phyloP scores from a whole-genome alignment of 2,113 vertebrate species.

The Tapirus terrestris region DNA sequence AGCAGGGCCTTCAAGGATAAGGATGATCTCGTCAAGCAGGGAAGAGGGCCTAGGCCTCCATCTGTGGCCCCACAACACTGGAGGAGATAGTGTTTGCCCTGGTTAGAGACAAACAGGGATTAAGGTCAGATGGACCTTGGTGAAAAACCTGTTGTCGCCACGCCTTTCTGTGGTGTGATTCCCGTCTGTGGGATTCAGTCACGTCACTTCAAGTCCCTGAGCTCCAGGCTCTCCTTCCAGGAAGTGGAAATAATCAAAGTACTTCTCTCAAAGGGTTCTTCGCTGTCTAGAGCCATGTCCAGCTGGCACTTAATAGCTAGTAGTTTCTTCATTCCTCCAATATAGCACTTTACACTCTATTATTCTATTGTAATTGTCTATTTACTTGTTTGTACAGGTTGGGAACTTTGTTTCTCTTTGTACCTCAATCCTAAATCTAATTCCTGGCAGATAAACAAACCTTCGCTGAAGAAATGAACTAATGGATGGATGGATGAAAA shows the following conservation, averaged over 20 bases:
- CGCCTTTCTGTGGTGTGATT: background rate
- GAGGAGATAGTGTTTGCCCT: background rate
- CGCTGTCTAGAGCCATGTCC: background rate
- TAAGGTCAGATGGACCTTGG: background rate
- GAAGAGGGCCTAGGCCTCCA: background rate
- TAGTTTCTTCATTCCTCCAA: background rate
- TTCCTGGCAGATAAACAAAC: background rate
- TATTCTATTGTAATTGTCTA: background rate
- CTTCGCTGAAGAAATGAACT: background rate
- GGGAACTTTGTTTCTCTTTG: background rate
- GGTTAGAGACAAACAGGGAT: background rate
- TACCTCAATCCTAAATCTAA: background rate
- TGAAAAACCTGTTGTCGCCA: background rate
- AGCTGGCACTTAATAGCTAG: background rate
- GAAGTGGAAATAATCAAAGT: background rate
- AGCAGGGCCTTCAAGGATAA: background rate
- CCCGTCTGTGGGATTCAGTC: background rate
- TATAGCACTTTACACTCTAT: background rate
- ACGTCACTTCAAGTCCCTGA: background rate
- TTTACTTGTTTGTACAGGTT: background rate
- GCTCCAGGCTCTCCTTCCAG: background rate
- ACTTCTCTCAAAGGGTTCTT: background rate
- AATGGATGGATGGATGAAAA: background rate
- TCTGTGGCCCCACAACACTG: background rate
- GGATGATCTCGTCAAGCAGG: background rate